Evolutionary conservation across 2,888 invertebrate genomes (phyloP), one percentile per base, ranked within the genome.

Genomic region (Agonopterix alstromeriana): DNA sequence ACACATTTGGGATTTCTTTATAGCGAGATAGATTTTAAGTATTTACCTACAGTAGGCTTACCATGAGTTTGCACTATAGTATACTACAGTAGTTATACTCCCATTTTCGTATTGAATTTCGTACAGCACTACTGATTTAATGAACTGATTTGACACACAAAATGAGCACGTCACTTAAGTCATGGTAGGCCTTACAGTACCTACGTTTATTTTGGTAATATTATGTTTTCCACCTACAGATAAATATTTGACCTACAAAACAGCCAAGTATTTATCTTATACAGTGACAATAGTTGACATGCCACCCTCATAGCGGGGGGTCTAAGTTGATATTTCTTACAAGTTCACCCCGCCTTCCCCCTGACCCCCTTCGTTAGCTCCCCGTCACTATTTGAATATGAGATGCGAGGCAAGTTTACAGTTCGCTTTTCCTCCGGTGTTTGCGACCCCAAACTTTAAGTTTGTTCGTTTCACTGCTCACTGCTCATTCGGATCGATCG

Each of bases 301-400:
- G 44, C 46, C 51, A 27, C 27, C 27, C 27, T 27, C 27, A 27
- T 27, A 27, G 27, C 1, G 17, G 17, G 17, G 27, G 27, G 38
- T 38, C 10, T n/a, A 38, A 64, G 67, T 68, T 71, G 73, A 74
- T 77, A 77, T 80, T 80, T 79, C 78, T 78, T 77, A 69, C 72
- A 65, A 69, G 70, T 64, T 65, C 55, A 52, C 52, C 49, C 49
- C 49, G 47, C 53, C 50, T 54, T 42, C 47, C 52, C 54, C 54
- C 58, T 53, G 58, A 45, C 57, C 57, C 50, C 59, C 40, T 48
- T 87, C 86, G 85, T 85, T 87, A 86, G 75, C 70, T 72, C 77
- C 70, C 82, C 76, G 67, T 73, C 80, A 82, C 84, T 87, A 87
- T 87, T 87, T 87, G 86, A 87, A 87, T 87, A 85, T 82, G 81